Evolutionary conservation across 2,113 vertebrate genomes (phyloP), one percentile per base, ranked within the genome.

Genomic region (Oxyruncus cristatus): DNA sequence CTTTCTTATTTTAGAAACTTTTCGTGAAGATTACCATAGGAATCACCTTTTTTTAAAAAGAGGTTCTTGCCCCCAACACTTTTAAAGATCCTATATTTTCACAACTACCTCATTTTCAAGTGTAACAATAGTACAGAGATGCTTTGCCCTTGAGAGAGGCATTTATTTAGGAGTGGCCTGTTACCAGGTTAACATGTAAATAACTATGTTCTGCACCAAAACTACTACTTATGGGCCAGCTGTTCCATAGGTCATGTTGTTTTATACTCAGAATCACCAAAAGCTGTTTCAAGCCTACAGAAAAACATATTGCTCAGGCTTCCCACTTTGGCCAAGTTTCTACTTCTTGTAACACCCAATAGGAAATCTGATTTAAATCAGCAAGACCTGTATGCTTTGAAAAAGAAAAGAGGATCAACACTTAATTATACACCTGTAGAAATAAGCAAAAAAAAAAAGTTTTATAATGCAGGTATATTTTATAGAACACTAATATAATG

Each of bases 231-330:
- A 53, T 3, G 8, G 23, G 35, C 20, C 72, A 70, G 37, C 20
- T 53, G 32, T 63, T 77, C 22, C 9, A 9, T 1, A 37, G 19
- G 59, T 66, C 59, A 62, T 0, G 0, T 41, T 66, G 24, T 68
- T 56, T 74, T 44, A 68, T 9, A 47, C 2, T 37, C 56, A 93
- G 44, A 67, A 72, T 87, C 61, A 47, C 13, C 12, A 59, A 8
- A 84, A 71, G 42, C 14, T 75, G 8, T 72, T 88, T 68, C 61
- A 76, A 85, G 39, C 7, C 27, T 56, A 75, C 5, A 59, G 37
- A 67, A 88, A 70, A 50, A 9, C 1, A 1, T 15, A 30, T 23
- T 6, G 55, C 17, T 42, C 44, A 61, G 62, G 32, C 49, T 44
- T 88, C 19, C 14, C 41, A 33, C 20, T 90, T 55, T 2, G 2